phyloP scores from a whole-genome alignment of 2,888 invertebrate genomes.

The Rapana venosa region DNA sequence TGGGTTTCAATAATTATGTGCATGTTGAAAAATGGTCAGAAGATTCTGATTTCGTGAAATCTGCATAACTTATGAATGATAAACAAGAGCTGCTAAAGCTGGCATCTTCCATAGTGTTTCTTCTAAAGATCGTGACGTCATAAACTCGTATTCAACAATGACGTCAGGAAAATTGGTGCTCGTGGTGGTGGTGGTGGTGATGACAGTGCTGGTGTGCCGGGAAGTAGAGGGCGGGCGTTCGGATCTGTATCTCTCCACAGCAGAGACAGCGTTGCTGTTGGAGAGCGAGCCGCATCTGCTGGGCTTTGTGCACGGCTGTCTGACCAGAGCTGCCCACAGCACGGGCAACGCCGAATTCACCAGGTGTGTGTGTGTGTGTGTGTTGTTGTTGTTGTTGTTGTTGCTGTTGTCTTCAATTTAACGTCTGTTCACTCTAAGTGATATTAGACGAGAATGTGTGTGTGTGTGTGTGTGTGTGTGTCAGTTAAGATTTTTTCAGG shows the following conservation, averaged over 20 bases:
- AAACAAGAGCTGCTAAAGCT: too few species aligned
- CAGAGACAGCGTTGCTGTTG: conserved; percentile 30
- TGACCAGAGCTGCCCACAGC: neutral
- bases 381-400: too few species aligned
- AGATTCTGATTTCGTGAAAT: too few species aligned
- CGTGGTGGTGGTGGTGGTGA: neutral
- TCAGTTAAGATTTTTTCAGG: too few species aligned
- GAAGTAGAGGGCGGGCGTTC: neutral
- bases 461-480: too few species aligned
- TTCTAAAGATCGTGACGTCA: neutral
- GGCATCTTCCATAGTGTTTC: neutral
- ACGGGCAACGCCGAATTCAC: conserved; percentile 26
- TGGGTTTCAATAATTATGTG: too few species aligned
- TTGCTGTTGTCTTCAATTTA: too few species aligned
- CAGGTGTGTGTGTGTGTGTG: conserved; percentile 11
- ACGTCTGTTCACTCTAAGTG: too few species aligned
- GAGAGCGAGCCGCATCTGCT: conserved; percentile 26
- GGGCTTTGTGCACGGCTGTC: conserved; percentile 24
- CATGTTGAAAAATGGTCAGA: too few species aligned
- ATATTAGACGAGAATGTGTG: too few species aligned
- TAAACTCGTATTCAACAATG: neutral
- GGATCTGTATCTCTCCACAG: conserved; percentile 34
- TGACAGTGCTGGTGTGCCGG: neutral
- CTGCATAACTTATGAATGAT: too few species aligned
- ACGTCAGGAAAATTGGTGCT: neutral